Conservation (phyloP, 2,113 vertebrate species). For the Geococcyx californianus region DNA sequence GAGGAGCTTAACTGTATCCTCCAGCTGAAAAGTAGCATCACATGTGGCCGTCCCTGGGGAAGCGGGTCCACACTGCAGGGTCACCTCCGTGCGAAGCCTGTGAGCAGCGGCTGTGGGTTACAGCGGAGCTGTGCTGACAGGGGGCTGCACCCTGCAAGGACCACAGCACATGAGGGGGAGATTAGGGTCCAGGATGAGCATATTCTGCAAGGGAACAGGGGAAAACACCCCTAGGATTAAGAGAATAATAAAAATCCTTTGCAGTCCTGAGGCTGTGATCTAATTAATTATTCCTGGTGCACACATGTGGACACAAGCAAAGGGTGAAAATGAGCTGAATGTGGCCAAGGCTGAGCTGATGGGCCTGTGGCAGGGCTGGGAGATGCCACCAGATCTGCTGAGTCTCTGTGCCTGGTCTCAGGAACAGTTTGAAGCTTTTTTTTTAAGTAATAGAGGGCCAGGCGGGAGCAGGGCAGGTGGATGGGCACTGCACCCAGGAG, state of each 20-base stretch:
- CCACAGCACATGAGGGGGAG: neutral
- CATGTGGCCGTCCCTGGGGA: neutral
- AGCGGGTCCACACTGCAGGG: neutral
- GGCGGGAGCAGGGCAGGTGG: neutral
- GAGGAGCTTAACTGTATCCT: neutral
- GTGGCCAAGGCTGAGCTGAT: rapidly evolving
- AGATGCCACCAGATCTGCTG: neutral
- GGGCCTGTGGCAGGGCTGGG: neutral
- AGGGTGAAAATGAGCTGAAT: neutral
- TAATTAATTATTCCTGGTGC: neutral
- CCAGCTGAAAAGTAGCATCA: neutral
- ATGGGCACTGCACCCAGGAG: rapidly evolving
- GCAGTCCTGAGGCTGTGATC: neutral
- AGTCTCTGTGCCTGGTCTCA: rapidly evolving
- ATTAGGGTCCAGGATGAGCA: neutral
- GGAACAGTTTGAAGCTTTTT: neutral
- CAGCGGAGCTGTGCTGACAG: neutral
- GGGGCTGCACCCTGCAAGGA: neutral
- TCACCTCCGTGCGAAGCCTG: rapidly evolving
- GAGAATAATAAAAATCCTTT: neutral
- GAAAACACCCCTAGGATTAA: neutral
- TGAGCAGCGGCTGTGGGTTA: neutral
- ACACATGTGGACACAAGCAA: neutral
- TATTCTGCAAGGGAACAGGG: neutral
- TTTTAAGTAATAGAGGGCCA: rapidly evolving